phyloP scores from a whole-genome alignment of 2,888 invertebrate species.

The Congeria kusceri region DNA sequence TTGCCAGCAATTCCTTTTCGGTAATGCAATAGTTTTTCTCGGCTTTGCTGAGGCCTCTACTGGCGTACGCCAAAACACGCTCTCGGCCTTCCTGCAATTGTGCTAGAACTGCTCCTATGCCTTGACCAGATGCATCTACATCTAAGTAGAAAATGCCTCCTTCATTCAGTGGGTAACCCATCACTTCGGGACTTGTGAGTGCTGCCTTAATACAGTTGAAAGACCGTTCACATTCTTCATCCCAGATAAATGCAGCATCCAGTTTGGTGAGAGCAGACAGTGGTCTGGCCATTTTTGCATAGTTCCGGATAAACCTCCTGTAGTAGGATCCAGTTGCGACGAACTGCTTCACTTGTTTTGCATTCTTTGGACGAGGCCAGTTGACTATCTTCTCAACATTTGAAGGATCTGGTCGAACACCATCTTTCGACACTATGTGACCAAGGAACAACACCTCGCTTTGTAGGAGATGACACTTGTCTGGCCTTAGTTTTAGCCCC shows the following conservation, averaged over 20 bases:
- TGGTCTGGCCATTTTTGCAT: conserved; percentile 22
- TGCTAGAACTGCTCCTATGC: conserved; percentile 3
- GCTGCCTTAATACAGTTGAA: conserved; percentile 1
- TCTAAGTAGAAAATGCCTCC: background rate
- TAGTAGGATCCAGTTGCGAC: conserved; percentile 27
- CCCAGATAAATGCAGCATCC: background rate
- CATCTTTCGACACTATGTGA: conserved; percentile 27
- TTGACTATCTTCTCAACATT: conserved; percentile 25
- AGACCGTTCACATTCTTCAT: background rate
- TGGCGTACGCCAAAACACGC: conserved; percentile 4
- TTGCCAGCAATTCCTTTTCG: conserved; percentile 29
- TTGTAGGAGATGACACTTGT: conserved; percentile 26
- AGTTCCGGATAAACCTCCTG: conserved; percentile 18
- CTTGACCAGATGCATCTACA: conserved; percentile 8
- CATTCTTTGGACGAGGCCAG: conserved; percentile 16
- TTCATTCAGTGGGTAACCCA: conserved; percentile 17
- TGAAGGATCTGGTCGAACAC: conserved; percentile 16
- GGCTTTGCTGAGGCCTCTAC: background rate
- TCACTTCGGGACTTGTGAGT: conserved; percentile 17
- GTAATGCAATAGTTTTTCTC: conserved; percentile 1
- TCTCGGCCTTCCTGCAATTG: conserved; percentile 2
- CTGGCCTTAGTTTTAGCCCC: conserved; percentile 27
- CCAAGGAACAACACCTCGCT: conserved; percentile 26
- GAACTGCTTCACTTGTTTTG: conserved; percentile 30
- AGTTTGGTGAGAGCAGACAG: background rate